Conservation (phyloP, 2,113 vertebrate species). For the Mesoclemmys tuberculata region DNA sequence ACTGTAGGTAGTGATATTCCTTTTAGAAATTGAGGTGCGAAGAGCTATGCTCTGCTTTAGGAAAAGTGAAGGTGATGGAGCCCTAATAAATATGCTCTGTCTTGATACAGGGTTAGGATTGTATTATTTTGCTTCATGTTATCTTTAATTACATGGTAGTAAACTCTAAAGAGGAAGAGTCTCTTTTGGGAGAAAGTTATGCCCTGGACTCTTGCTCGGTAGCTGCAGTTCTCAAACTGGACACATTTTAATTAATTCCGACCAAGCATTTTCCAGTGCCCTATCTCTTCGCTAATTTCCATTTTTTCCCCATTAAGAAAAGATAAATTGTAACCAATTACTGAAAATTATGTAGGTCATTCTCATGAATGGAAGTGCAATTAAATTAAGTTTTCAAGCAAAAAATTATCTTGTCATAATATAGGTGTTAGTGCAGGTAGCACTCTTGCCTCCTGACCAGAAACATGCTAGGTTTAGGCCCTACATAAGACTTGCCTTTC, state of each 20-base stretch:
- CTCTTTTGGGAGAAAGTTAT: not conserved
- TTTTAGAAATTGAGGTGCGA: not conserved
- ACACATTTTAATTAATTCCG: conserved; percentile 59
- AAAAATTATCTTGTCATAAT: conserved; percentile 23
- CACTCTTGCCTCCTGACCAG: not conserved
- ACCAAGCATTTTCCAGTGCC: conserved; percentile 44
- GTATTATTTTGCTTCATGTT: not conserved
- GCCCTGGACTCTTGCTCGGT: not conserved
- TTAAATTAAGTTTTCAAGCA: conserved; percentile 47
- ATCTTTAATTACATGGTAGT: not conserved
- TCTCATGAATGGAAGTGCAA: conserved; percentile 65
- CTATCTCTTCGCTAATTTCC: conserved; percentile 62
- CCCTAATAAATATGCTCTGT: not conserved
- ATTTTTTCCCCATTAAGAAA: conserved; percentile 68
- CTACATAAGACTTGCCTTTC: not conserved
- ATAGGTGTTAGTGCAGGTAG: not conserved
- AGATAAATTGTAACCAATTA: conserved; percentile 69
- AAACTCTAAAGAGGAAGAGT: not conserved
- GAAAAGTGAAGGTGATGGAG: not conserved
- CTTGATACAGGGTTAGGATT: not conserved
- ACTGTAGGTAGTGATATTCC: not conserved
- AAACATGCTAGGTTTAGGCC: not conserved
- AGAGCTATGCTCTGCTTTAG: not conserved
- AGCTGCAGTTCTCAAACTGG: conserved; percentile 42
- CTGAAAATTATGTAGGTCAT: conserved; percentile 71